Conservation (phyloP, 2,888 invertebrate genomes). For the Gryllus longicercus region DNA sequence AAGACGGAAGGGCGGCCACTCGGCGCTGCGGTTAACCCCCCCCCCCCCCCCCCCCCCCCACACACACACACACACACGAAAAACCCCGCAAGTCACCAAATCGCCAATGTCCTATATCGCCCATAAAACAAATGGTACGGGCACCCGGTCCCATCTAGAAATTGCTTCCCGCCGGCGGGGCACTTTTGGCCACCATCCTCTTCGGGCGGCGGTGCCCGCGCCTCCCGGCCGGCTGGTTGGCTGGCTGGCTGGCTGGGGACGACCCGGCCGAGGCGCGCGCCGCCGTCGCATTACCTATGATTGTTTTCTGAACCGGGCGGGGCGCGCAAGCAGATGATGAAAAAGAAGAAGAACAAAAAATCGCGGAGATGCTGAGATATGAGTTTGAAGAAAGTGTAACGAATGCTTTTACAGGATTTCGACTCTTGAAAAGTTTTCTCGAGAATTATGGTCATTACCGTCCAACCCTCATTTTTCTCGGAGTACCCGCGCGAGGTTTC, state of each 20-base stretch:
- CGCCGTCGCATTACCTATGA: background rate
- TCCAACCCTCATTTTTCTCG: constrained; percentile 1
- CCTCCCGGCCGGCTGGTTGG: too few species aligned
- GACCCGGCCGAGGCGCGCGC: background rate
- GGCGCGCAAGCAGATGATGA: too few species aligned
- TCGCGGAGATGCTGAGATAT: background rate
- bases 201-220: too few species aligned
- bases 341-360: background rate
- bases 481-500: background rate
- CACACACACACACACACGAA: too few species aligned
- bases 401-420: constrained; percentile 9
- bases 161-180: background rate
- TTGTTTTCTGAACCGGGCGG: background rate
- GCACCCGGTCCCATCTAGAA: background rate
- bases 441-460: constrained; percentile 17
- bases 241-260: too few species aligned
- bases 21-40: background rate
- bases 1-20: too few species aligned
- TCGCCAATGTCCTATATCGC: background rate
- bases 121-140: background rate
- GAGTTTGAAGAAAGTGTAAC: background rate
- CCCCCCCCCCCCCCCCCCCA: background rate
- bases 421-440: background rate
- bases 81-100: background rate
- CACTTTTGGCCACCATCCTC: background rate